Evolutionary conservation across 2,113 vertebrate species (phyloP).

Genomic region (Zootoca vivipara): DNA sequence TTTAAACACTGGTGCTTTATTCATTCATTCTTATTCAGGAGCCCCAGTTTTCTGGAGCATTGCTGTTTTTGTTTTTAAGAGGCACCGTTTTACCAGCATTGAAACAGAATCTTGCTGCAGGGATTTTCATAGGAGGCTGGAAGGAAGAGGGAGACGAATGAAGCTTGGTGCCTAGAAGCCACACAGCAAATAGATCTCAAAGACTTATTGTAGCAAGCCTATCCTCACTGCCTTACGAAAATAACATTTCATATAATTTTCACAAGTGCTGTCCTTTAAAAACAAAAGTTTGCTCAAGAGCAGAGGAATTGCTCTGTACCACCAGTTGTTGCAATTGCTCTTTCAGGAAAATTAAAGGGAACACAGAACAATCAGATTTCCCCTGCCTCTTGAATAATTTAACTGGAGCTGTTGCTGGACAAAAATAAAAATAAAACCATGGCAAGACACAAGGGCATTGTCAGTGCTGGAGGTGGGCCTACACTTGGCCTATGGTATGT

Average conservation of each 20-base stretch:
- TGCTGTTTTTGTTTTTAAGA: background rate
- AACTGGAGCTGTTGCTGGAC: background rate
- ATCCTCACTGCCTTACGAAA: background rate
- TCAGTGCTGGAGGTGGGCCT: background rate
- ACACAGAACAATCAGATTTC: background rate
- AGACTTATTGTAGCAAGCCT: background rate
- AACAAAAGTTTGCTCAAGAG: background rate
- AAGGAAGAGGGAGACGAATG: background rate
- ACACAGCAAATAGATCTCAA: background rate
- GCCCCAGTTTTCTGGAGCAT: background rate
- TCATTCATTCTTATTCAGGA: background rate
- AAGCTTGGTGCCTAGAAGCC: background rate
- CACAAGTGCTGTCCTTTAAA: background rate
- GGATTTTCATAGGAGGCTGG: background rate
- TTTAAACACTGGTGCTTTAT: too few relatives aligned
- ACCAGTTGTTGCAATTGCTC: background rate
- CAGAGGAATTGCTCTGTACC: background rate
- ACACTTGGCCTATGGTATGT: background rate
- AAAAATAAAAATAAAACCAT: background rate
- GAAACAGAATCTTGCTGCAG: background rate
- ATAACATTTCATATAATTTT: conserved; percentile 6
- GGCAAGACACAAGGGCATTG: background rate
- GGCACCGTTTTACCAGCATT: background rate
- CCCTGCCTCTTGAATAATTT: background rate
- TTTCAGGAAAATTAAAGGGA: background rate